Evolutionary conservation across 2,888 invertebrate species (phyloP), one percentile per base, ranked within the genome.

Genomic region (Limnephilus auricula): DNA sequence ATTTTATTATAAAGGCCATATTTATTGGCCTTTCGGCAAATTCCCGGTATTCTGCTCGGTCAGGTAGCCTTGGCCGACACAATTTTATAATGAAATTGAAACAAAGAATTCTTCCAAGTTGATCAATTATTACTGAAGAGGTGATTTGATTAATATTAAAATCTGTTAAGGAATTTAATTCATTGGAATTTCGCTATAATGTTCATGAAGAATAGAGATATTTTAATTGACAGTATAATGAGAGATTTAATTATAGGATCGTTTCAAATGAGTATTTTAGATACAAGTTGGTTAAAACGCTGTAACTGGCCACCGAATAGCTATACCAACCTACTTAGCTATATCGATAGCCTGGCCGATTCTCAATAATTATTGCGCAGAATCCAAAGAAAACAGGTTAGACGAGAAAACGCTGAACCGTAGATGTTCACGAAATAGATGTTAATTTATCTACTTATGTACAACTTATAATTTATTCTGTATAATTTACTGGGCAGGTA

Each of bases 341-440:
- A 25, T 65, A 45, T 85, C 40, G 30, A 85, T 85, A 85, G 40
- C 85, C 85, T n/a, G 85, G 40, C 37, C 40, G 30, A 78, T 87
- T 87, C 65, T 78, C 50, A 87, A 40, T 50, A 87, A 40, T 50
- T 65, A 87, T 89, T 89, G 89, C 89, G 79, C 79, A 15, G 89
- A 89, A 89, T 79, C 50, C 79, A 40, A 79, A n/a, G n/a, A 25
- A 79, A 89, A 89, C 89, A 89, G 89, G 89, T 89, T 89, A 32
- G 79, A 89, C 89, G n/a, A 89, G 89, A 89, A 79, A 79, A 79
- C 40, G 79, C 25, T 79, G 40, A n/a, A 31, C 34, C 79, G 37
- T 79, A 79, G 79, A 79, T 79, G 89, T 79, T 87, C 87, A 87
- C 65, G 65, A 65, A 65, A 87, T 65, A 30, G 37, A 45, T 85